Percentiles rank a stretch among this genome's conserved stretches.
These are phyloP conservation scores for Phoebastria nigripes DNA, from an alignment of 2,797 vertebrate genomes.

Conservation along the genomic window DNA sequence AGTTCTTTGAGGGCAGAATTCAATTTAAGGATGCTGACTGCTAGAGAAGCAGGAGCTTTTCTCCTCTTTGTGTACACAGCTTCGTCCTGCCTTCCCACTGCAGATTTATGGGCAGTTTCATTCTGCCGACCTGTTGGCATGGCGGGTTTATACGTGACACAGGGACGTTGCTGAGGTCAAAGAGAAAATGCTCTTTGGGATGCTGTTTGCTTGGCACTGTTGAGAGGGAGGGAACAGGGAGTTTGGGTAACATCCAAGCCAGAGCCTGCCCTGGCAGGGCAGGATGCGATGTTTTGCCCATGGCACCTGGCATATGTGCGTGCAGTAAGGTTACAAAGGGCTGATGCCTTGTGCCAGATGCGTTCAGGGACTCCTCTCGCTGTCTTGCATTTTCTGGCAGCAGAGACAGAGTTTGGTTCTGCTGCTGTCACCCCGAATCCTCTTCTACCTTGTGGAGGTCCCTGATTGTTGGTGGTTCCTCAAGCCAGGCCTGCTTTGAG, in stretches of 20 bases:
- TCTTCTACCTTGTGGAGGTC: background rate
- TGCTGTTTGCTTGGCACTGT: background rate
- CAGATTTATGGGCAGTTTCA: background rate
- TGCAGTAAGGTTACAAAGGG: background rate
- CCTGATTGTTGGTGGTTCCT: background rate
- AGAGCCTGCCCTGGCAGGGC: background rate
- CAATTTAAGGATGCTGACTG: background rate
- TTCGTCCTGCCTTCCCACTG: background rate
- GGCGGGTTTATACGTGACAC: background rate
- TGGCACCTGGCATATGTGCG: background rate
- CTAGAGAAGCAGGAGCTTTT: background rate
- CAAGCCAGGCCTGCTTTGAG: background rate
- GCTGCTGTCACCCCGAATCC: background rate
- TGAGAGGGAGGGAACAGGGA: background rate
- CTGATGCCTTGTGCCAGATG: background rate
- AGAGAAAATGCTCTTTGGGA: background rate
- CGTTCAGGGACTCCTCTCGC: background rate
- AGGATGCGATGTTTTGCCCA: background rate
- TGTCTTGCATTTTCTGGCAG: background rate
- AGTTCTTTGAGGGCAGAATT: background rate
- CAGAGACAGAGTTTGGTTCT: background rate
- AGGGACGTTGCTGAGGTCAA: background rate
- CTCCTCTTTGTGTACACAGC: background rate
- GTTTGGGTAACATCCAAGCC: background rate
- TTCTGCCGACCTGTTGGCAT: background rate